These are phyloP conservation scores for Catostomus latipinnis DNA, from an alignment of 2,797 vertebrate genomes.

Conservation along the genomic window DNA sequence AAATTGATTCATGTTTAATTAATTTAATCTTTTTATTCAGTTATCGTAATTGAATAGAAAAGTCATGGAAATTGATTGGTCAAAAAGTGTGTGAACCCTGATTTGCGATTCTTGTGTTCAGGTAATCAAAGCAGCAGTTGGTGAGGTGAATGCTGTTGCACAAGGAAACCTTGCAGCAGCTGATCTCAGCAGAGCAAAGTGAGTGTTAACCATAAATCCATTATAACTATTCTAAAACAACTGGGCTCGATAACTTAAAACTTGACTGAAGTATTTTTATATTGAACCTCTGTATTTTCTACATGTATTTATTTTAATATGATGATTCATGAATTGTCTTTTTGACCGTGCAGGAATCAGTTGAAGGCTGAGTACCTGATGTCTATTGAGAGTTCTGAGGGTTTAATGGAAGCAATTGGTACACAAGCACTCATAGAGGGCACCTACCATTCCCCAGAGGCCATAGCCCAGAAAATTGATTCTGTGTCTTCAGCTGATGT, in stretches of 20 bases:
- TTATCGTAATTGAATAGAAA: too few relatives aligned
- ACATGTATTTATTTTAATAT: slow-evolving; percentile 48
- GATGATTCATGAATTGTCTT: slow-evolving; percentile 68
- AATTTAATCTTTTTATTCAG: too few relatives aligned
- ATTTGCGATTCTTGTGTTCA: slow-evolving; percentile 60
- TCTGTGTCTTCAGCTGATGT: slow-evolving; percentile 85
- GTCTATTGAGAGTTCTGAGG: slow-evolving; percentile 87
- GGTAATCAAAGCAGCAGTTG: slow-evolving; percentile 90
- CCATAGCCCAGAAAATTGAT: slow-evolving; percentile 84
- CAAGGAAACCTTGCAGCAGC: slow-evolving; percentile 83
- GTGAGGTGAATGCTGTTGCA: slow-evolving; percentile 85
- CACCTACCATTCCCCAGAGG: slow-evolving; percentile 76
- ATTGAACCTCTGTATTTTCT: too few relatives aligned
- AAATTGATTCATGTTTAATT: too few relatives aligned
- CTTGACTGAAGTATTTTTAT: not conserved
- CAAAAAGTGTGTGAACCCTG: too few relatives aligned
- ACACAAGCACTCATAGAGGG: slow-evolving; percentile 82
- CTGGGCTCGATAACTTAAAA: not conserved
- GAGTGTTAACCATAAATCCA: slow-evolving; percentile 61
- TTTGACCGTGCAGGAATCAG: slow-evolving; percentile 79
- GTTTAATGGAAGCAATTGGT: slow-evolving; percentile 87
- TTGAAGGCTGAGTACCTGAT: slow-evolving; percentile 87
- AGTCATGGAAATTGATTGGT: not conserved
- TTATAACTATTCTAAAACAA: slow-evolving; percentile 32
- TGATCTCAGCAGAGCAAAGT: slow-evolving; percentile 91